A percentile compares a stretch with the other conserved stretches of the same genome.
Evolutionary conservation across 2,113 vertebrate genomes (phyloP).

Genomic region (Gambusia affinis): DNA sequence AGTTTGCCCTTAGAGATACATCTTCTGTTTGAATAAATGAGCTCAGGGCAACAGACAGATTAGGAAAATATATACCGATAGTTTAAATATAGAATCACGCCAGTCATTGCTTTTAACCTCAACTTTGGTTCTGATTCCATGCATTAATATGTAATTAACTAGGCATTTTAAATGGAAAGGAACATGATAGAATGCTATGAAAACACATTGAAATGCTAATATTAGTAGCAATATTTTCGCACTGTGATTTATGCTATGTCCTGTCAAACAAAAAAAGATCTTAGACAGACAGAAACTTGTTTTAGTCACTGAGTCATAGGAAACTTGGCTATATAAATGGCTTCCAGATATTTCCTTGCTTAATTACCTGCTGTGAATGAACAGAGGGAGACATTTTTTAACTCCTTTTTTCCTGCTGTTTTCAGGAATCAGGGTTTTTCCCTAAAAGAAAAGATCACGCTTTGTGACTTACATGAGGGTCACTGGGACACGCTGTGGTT

Average conservation of each 20-base stretch:
- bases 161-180: slow-evolving; percentile 17
- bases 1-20: background rate
- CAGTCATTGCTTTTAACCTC: slow-evolving; percentile 19
- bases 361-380: slow-evolving; percentile 73
- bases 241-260: slow-evolving; percentile 14
- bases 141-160: slow-evolving; percentile 16
- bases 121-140: slow-evolving; percentile 11
- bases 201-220: slow-evolving; percentile 24
- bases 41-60: background rate
- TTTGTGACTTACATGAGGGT: slow-evolving; percentile 43
- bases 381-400: slow-evolving; percentile 66
- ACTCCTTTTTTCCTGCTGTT: slow-evolving; percentile 46
- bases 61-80: background rate
- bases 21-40: background rate
- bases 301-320: slow-evolving; percentile 64
- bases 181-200: background rate
- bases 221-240: slow-evolving; percentile 35
- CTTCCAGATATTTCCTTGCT: slow-evolving; percentile 73
- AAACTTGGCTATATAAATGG: slow-evolving; percentile 62
- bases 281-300: slow-evolving; percentile 50
- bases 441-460: slow-evolving; percentile 48
- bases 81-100: slow-evolving; percentile 19
- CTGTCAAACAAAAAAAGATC: slow-evolving; percentile 51
- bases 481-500: slow-evolving; percentile 49
- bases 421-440: slow-evolving; percentile 54